Base-by-base conservation (phyloP, 2,797 vertebrate species). In the Macrochelys suwanniensis region DNA sequence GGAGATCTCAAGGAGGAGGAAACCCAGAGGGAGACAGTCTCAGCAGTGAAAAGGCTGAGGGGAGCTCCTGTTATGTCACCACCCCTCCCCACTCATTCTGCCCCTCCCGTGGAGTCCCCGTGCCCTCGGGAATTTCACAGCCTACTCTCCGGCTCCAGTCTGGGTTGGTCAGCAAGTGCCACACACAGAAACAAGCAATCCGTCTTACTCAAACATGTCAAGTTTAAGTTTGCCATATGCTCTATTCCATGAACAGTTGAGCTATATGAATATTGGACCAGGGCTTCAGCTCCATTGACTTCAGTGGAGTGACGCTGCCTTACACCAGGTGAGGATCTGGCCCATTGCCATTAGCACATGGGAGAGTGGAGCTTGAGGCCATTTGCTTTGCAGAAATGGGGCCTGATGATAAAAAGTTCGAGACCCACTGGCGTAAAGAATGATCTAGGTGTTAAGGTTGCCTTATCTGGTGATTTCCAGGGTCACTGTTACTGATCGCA, bases 401-500 rank as follows among this genome's bases (percentile, higher is more conserved):
- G 11, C 25, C 71, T 45, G 42, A 28, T 47, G 37, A 45, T 76
- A 42, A 7, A 74, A 74, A 26, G 23, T 45, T 45, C 12, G 6
- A 45, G 11, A 45, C 3, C 11, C 23, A 42, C 42, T 74, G 71
- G 23, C 26, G 33, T 65, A 65, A 33, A 17, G 61, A 16, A 65
- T n/a, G 71, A 45, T 26, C 71, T 45, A 25, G 8, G 11, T 42
- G 23, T 12, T 45, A 42, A 21, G 23, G 11, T 10, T n/a, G 3
- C n/a, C 82, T 47, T 17, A 5, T 17, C 82, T 25, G 5, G 11
- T 87, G 47, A 2, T 79, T 90, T 89, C 68, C 0, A 0, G n/a
- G 65, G 53, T 23, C 81, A 28, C 87, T 16, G 53, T 0, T 89
- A 87, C 12, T 51, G 9, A 59, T 93, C 61, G 77, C 84, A 33